These are phyloP conservation scores for Lineus longissimus DNA, from an alignment of 1,140 invertebrate species.

Conservation along the genomic window DNA sequence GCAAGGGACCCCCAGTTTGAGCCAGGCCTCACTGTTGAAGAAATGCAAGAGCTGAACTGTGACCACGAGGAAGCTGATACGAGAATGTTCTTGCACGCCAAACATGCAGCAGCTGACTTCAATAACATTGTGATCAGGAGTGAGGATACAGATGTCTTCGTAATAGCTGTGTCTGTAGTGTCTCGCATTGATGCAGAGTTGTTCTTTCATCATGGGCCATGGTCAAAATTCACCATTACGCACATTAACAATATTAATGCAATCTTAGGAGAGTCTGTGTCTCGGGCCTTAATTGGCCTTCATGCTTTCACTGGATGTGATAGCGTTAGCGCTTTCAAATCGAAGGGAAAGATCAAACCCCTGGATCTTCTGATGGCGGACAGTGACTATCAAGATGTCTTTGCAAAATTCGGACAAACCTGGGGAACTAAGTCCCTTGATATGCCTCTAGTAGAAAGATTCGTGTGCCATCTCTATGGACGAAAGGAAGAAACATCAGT, in stretches of 20 bases:
- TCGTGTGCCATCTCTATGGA: too few relatives aligned
- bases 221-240: conserved; percentile 6
- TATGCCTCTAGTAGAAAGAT: too few relatives aligned
- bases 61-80: conserved; percentile 21
- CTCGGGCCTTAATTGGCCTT: conserved; percentile 16
- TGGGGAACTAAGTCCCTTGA: too few relatives aligned
- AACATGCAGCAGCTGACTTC: conserved; percentile 9
- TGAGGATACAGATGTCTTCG: conserved; percentile 18
- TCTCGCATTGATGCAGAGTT: background rate
- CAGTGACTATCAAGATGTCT: too few relatives aligned
- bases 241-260: conserved; percentile 7
- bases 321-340: too few relatives aligned
- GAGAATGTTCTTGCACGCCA: conserved; percentile 18
- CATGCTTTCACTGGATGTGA: conserved; percentile 20
- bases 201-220: conserved; percentile 5
- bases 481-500: too few relatives aligned
- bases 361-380: too few relatives aligned
- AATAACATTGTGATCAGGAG: conserved; percentile 5
- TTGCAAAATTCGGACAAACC: too few relatives aligned
- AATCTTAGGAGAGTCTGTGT: background rate
- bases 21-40: too few relatives aligned
- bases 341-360: too few relatives aligned
- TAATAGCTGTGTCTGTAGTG: conserved; percentile 10
- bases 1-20: too few relatives aligned
- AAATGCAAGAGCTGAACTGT: conserved; percentile 8